Evolutionary conservation across 2,888 invertebrate species (phyloP), one percentile per base, ranked within the genome.

Genomic region (Parthenolecanium corni): DNA sequence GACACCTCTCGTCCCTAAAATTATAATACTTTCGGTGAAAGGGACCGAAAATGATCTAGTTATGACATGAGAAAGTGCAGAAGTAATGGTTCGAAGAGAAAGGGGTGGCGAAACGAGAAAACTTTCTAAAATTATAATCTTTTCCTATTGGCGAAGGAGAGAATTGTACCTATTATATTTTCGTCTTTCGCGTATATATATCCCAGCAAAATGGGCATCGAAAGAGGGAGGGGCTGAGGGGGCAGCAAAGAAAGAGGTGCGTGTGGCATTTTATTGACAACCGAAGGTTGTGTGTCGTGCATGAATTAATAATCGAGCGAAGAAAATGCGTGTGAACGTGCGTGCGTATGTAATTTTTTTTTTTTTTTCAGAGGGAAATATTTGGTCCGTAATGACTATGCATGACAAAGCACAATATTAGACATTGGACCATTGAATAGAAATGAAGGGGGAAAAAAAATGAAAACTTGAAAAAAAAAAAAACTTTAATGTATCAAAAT

Each of bases 281-380:
- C 31, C 25, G 57, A 57, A 54, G 57, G 57, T 46, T 57, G 57
- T 57, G 57, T 42, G 44, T 57, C 57, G 57, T 57, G 57, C 61
- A 40, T 51, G 61, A 49, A 61, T 61, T 61, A 51, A 61, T 61
- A 61, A 61, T 31, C 49, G 61, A 61, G 36, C 49, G 38, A 49
- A 61, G 49, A 49, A 61, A 61, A 61, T 61, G 61, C 61, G 61
- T 61, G 61, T 61, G 49, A 61, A 61, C 61, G 61, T 61, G 51
- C 61, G 61, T 61, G 61, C 51, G 61, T 61, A 49, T 47, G 21
- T 53, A 21, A 38, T 38, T 53, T 53, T 38, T 51, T 16, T 18
- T 3, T 16, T 16, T 47, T 47, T 47, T 47, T 47, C 18, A 31
- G 44, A 18, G 25, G 57, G 31, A 57, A 44, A 44, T 57, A 57